Base-by-base conservation (phyloP, 1,140 invertebrate genomes). In the Neodiprion lecontei region DNA sequence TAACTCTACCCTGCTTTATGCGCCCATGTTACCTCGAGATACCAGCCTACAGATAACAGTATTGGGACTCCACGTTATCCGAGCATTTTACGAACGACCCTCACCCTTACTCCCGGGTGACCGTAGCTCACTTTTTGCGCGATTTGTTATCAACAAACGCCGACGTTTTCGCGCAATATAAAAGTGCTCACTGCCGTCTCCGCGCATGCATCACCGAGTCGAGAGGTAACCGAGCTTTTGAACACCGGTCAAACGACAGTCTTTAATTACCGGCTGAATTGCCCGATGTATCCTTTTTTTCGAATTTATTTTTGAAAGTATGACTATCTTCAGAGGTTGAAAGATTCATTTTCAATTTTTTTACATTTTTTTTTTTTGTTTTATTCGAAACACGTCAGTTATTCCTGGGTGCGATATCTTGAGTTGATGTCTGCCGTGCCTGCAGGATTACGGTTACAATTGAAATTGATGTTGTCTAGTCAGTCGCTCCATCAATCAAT, bases 391-490 rank as follows among this genome's bases (percentile, higher is more conserved):
- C 53, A 17, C 53, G 53, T 61, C 53, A 61, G 53, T 61, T 61
- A 14, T 17, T 61, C 53, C 9, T 8, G 28, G 28, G 1, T 12
- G n/a, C 2, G 53, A 61, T 11, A n/a, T 61, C 53, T 61, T 61
- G 11, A n/a, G 53, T 8, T 8, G 53, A 61, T n/a, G 53, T 8
- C 53, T 17, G 53, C 5, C 28, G 28, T 40, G 5, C 53, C 53
- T 61, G 53, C 53, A 61, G 53, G 53, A 61, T 61, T 17, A 61
- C 53, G 53, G 53, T 61, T 61, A 61, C 53, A 61, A 61, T 61
- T 61, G 53, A 61, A 61, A 61, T 61, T 61, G 53, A 61, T 61
- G 53, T 61, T 61, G 53, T 61, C 53, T 61, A 61, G 53, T 61
- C 53, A 61, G 53, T 61, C 53, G 53, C 53, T 14, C 53, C 53